Percentiles rank a stretch among this genome's conserved stretches.
phyloP scores from a whole-genome alignment of 2,888 invertebrate species.

The Lasioglossum vierecki region DNA sequence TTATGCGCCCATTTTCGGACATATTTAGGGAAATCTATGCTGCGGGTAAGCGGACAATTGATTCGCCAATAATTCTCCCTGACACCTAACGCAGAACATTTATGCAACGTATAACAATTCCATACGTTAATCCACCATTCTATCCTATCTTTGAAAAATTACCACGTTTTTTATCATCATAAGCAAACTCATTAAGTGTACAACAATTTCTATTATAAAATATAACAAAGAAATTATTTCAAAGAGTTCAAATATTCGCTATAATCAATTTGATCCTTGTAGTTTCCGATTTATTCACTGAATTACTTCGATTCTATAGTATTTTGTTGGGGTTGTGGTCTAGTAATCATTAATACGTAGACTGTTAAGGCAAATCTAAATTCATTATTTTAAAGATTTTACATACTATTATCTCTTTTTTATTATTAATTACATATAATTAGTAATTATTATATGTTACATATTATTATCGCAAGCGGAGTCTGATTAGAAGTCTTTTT shows the following conservation, averaged over 20 bases:
- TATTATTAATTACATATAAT: too few relatives aligned
- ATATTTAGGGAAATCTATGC: slow-evolving; percentile 33
- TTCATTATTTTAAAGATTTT: neutral
- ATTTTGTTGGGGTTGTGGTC: neutral
- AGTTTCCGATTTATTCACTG: neutral
- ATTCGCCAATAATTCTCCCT: neutral
- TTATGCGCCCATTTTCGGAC: slow-evolving; percentile 63
- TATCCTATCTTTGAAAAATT: neutral
- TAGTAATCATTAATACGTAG: neutral
- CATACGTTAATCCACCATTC: neutral
- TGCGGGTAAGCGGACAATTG: slow-evolving; percentile 15
- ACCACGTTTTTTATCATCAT: neutral
- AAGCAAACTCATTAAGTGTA: neutral
- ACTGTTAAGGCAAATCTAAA: neutral
- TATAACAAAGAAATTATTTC: too few relatives aligned
- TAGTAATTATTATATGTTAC: too few relatives aligned
- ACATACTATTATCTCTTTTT: too few relatives aligned
- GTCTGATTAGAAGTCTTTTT: neutral
- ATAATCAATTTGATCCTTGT: too few relatives aligned
- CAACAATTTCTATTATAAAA: neutral
- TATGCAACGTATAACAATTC: neutral
- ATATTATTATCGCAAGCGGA: neutral
- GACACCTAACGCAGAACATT: neutral
- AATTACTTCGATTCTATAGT: neutral
- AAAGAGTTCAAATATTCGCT: neutral